Conservation (phyloP, 2,113 vertebrate species). For the Pseudorasbora parva region DNA sequence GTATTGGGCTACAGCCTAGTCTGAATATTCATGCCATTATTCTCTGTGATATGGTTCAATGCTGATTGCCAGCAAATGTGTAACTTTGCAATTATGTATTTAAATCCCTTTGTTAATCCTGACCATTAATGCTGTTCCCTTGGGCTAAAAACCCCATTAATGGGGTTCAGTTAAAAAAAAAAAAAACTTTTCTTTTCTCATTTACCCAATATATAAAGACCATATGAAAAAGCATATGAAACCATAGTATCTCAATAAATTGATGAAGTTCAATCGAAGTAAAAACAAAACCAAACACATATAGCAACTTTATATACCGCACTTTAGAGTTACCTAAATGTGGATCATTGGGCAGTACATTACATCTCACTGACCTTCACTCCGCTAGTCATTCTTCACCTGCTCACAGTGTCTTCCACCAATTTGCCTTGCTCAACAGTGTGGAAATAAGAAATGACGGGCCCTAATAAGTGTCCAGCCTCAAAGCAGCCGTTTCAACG, state of each 20-base stretch:
- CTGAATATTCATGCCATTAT: constrained; percentile 10
- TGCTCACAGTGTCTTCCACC: constrained; percentile 60
- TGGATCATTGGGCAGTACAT: not conserved
- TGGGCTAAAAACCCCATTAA: constrained; percentile 61
- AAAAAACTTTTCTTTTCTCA: constrained; percentile 18
- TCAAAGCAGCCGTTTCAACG: constrained; percentile 63
- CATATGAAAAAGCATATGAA: constrained; percentile 20
- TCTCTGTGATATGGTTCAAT: constrained; percentile 11
- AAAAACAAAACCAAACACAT: not conserved
- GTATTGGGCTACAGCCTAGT: constrained; percentile 6
- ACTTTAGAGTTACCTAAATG: not conserved
- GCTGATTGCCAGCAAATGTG: constrained; percentile 37
- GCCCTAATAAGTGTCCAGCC: constrained; percentile 61
- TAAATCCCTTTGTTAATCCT: constrained; percentile 61
- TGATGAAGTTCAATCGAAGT: not conserved
- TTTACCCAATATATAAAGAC: not conserved
- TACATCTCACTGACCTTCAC: not conserved
- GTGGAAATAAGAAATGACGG: constrained; percentile 71
- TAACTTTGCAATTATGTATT: constrained; percentile 51
- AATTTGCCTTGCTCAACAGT: constrained; percentile 68
- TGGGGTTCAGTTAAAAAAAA: too few species aligned
- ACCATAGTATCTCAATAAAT: not conserved
- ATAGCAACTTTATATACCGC: not conserved
- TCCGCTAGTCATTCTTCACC: constrained; percentile 53
- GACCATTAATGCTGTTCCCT: constrained; percentile 55